Evolutionary conservation across 2,888 invertebrate genomes (phyloP).

Genomic region (Anoplius nigerrimus): DNA sequence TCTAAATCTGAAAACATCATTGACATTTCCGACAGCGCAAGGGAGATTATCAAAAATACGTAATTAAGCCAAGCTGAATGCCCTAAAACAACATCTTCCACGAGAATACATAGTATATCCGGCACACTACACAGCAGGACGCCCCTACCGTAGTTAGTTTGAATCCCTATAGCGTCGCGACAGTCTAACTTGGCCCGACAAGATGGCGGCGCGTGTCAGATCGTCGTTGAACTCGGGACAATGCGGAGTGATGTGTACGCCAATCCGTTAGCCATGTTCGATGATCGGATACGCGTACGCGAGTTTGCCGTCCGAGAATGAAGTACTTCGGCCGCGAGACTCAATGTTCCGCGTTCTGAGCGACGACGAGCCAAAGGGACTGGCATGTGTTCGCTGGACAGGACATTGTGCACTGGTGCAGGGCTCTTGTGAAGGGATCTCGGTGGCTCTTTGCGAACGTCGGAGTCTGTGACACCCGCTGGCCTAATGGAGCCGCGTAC

Average conservation of each 20-base stretch:
- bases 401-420: slow-evolving; percentile 51
- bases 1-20: too few relatives aligned
- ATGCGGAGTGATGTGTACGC: slow-evolving; percentile 55
- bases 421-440: slow-evolving; percentile 40
- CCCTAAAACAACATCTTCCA: too few relatives aligned
- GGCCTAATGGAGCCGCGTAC: slow-evolving; percentile 60
- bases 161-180: too few relatives aligned
- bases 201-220: slow-evolving; percentile 48
- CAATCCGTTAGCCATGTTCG: slow-evolving; percentile 50
- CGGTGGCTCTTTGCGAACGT: slow-evolving; percentile 47
- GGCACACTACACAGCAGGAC: too few relatives aligned
- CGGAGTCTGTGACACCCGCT: slow-evolving; percentile 59
- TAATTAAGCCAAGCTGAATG: too few relatives aligned
- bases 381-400: slow-evolving; percentile 48
- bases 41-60: too few relatives aligned
- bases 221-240: slow-evolving; percentile 56
- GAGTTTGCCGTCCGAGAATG: slow-evolving; percentile 45
- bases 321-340: slow-evolving; percentile 37
- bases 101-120: too few relatives aligned
- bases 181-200: slow-evolving; percentile 21
- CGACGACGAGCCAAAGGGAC: slow-evolving; percentile 39
- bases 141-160: too few relatives aligned
- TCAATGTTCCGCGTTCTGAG: slow-evolving; percentile 39
- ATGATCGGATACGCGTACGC: slow-evolving; percentile 17
- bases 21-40: too few relatives aligned